phyloP scores from a whole-genome alignment of 2,888 invertebrate genomes.

The Lypha dubia region DNA sequence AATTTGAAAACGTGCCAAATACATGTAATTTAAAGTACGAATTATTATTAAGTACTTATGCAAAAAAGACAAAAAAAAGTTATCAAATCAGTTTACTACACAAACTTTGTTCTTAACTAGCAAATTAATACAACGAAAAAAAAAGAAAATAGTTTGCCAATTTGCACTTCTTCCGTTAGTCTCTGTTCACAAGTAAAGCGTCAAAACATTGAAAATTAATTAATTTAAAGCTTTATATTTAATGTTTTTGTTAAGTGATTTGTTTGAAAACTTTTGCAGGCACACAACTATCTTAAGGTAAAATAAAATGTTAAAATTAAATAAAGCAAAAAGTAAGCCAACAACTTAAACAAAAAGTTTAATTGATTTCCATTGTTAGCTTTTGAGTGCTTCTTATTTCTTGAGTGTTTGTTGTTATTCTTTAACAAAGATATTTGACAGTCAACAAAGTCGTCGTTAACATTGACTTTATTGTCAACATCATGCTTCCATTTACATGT shows the following conservation, averaged over 20 bases:
- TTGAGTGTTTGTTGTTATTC: conserved; percentile 38
- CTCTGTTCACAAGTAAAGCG: conserved; percentile 51
- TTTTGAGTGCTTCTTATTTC: conserved; percentile 62
- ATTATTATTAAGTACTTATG: background rate
- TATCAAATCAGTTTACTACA: conserved; percentile 32
- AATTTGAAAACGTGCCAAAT: conserved; percentile 3
- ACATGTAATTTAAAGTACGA: background rate
- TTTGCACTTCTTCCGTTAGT: conserved; percentile 13
- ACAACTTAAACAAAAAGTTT: conserved; percentile 72
- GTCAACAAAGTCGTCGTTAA: conserved; percentile 40
- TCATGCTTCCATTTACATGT: conserved; percentile 14
- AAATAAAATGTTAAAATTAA: conserved; percentile 33
- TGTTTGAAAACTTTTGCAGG: conserved; percentile 41
- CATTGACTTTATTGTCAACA: conserved; percentile 23
- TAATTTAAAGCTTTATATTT: conserved; percentile 63
- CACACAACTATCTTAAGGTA: conserved; percentile 40
- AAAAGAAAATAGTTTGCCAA: conserved; percentile 35
- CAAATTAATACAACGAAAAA: conserved; percentile 7
- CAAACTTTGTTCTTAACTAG: conserved; percentile 36
- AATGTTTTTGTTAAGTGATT: conserved; percentile 20
- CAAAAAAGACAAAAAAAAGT: background rate
- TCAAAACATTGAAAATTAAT: conserved; percentile 71
- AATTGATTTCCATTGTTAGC: conserved; percentile 74
- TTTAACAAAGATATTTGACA: conserved; percentile 28
- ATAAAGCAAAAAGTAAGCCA: conserved; percentile 27